Conservation (phyloP, 2,888 invertebrate genomes). For the Polymixis flavicincta region DNA sequence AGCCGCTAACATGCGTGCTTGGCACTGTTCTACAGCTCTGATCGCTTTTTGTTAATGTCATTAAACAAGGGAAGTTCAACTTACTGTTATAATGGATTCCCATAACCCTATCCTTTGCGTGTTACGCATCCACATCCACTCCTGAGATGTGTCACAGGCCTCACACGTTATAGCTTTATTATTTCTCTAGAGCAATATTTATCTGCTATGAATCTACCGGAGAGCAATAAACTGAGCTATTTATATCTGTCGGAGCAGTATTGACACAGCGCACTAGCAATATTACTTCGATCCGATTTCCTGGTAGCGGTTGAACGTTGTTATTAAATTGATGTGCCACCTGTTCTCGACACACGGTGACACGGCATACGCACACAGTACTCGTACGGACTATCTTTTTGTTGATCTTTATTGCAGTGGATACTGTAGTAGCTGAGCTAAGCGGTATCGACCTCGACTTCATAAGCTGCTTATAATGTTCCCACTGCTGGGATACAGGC, state of each 20-base stretch:
- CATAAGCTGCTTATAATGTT: no score
- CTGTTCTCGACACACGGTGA: conserved; percentile 8
- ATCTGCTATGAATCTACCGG: neutral
- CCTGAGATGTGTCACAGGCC: neutral
- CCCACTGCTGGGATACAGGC: no score
- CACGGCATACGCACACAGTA: neutral
- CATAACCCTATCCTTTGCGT: neutral
- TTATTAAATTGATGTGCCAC: conserved; percentile 21
- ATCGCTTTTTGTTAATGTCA: neutral
- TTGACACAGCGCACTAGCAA: neutral
- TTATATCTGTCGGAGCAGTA: neutral
- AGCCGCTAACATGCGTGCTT: neutral
- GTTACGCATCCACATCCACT: neutral
- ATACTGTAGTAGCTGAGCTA: neutral
- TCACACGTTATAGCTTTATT: neutral
- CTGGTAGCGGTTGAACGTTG: neutral
- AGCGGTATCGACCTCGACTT: no score
- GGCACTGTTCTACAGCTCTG: neutral
- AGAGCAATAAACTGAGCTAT: conserved; percentile 13
- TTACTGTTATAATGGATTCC: neutral
- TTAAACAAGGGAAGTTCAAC: neutral
- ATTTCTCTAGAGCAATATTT: conserved; percentile 2
- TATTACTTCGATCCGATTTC: conserved; percentile 17
- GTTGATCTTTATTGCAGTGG: neutral
- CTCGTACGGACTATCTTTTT: neutral